Evolutionary conservation across 2,797 vertebrate genomes (phyloP).

Genomic region (Eulemur coronatus): DNA sequence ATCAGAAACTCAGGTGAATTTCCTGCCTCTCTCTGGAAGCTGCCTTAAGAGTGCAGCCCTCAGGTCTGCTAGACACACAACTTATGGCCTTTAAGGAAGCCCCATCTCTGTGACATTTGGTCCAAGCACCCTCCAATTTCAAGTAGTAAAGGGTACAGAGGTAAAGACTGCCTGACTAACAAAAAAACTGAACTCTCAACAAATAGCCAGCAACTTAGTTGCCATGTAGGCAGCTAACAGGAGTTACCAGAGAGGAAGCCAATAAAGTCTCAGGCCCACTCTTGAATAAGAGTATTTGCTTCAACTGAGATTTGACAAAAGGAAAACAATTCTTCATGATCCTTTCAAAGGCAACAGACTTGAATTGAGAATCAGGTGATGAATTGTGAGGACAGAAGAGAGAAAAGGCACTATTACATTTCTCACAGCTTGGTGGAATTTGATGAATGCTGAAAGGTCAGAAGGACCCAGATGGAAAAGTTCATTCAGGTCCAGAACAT

Average conservation of each 20-base stretch:
- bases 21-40: not conserved
- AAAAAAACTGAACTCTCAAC: not conserved
- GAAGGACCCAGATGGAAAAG: constrained; percentile 52
- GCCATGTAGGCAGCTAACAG: not conserved
- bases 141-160: not conserved
- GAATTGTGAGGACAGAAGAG: constrained; percentile 50
- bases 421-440: not conserved
- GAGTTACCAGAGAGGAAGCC: not conserved
- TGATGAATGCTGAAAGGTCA: constrained; percentile 67
- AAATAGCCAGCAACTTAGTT: not conserved
- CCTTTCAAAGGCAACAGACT: constrained; percentile 68
- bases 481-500: constrained; percentile 27
- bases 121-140: not conserved
- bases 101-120: not conserved
- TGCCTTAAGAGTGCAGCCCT: not conserved
- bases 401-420: constrained; percentile 58
- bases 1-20: not conserved
- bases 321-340: constrained; percentile 68
- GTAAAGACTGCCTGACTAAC: not conserved
- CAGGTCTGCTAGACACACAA: not conserved
- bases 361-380: constrained; percentile 55
- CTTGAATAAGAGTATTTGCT: constrained; percentile 44
- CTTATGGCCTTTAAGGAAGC: not conserved
- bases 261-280: not conserved
- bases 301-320: constrained; percentile 49